These are phyloP conservation scores for Operophtera brumata DNA, from an alignment of 2,888 invertebrate genomes.

Conservation along the genomic window DNA sequence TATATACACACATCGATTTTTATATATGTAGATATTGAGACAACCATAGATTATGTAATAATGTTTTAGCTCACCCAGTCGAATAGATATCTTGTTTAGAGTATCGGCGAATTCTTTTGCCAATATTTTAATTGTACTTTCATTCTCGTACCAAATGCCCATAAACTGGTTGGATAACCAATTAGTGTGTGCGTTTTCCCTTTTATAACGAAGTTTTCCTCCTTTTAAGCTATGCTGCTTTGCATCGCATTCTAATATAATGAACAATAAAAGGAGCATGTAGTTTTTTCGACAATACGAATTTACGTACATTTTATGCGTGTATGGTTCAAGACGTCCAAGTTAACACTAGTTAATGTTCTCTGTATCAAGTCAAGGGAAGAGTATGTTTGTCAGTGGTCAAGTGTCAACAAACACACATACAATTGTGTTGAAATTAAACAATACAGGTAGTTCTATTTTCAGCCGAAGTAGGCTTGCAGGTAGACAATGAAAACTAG, in stretches of 20 bases:
- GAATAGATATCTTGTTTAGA: conserved; percentile 47
- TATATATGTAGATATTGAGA: too few species aligned
- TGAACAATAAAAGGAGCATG: not conserved
- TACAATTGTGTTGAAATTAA: conserved; percentile 6
- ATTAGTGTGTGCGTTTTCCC: conserved; percentile 54
- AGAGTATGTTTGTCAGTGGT: not conserved
- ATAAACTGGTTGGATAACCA: conserved; percentile 61
- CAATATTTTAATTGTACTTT: conserved; percentile 54
- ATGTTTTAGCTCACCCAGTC: conserved; percentile 43
- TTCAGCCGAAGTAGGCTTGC: too few species aligned
- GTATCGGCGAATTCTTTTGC: conserved; percentile 53
- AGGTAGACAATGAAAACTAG: not conserved
- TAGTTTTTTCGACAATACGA: not conserved
- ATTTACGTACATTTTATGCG: not conserved
- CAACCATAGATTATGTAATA: not conserved
- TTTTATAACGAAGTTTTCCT: conserved; percentile 20
- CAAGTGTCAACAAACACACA: not conserved
- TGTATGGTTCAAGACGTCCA: not conserved
- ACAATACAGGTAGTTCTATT: not conserved
- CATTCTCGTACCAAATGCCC: conserved; percentile 66
- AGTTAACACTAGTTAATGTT: not conserved
- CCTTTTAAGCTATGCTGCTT: conserved; percentile 31
- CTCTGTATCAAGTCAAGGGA: not conserved
- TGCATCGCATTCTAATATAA: conserved; percentile 35
- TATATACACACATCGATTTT: too few species aligned